Evolutionary conservation across 2,797 vertebrate genomes (phyloP), one percentile per base, ranked within the genome.

Genomic region (Tangara arthus): DNA sequence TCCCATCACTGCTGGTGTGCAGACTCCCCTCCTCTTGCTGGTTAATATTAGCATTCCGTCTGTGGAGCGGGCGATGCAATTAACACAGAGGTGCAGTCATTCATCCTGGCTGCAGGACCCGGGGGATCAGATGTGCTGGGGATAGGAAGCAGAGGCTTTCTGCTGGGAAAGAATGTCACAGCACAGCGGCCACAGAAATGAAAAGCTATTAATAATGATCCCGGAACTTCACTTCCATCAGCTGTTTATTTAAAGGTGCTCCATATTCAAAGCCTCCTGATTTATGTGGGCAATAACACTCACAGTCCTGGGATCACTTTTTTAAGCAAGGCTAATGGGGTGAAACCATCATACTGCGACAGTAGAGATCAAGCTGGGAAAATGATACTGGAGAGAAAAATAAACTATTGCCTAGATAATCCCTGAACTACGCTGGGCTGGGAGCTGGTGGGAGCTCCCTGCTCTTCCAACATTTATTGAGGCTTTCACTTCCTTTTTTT

Each of bases 181-280:
- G 97, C 97, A 98, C 97, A 98, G 98, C 94, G 94, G 97, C 97
- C 97, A 97, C 98, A 83, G 95, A 98, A 97, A 98, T 98, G 98
- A 97, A 97, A 98, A 98, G 97, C 98, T 97, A 98, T 98, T 98
- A 98, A 98, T 98, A 98, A 98, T 97, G 98, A 98, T 98, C 97
- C 97, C 83, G 91, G 97, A 97, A 97, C 97, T 98, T 97, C 98
- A 97, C 98, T 98, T 97, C 97, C 97, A 98, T 98, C 98, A 97
- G 98, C 97, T 98, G 98, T 98, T 98, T 98, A 97, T 98, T 98
- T 98, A 98, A 98, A 98, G 98, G 98, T 98, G 97, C 97, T 98
- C 98, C 73, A 85, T 97, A 97, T 97, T 97, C 90, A 88, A 97
- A 98, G 97, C 96, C 64, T 95, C 93, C 97, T 98, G 98, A 98